A percentile compares a stretch with the other conserved stretches of the same genome.
These are phyloP conservation scores for Rallus crepitans DNA, from an alignment of 2,797 vertebrate genomes.

Conservation along the genomic window DNA sequence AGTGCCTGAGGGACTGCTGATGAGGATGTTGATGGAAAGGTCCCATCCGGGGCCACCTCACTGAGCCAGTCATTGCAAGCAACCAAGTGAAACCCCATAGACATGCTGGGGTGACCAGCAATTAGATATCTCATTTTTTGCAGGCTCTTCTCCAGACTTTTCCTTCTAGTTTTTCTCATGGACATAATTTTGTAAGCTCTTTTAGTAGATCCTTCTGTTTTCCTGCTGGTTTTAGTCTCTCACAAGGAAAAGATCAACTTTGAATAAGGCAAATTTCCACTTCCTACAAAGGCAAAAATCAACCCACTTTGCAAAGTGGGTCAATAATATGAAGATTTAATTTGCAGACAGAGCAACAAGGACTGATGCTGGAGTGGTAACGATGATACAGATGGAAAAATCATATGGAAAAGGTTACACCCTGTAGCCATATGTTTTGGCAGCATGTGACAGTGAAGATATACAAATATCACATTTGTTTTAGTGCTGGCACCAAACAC, in stretches of 20 bases:
- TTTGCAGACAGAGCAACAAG: neutral
- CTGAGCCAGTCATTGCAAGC: neutral
- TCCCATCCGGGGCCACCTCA: neutral
- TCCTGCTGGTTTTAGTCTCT: neutral
- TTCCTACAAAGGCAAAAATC: neutral
- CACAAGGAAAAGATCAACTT: neutral
- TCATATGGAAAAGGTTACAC: neutral
- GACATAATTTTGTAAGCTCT: neutral
- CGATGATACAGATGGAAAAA: neutral
- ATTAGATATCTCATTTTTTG: neutral
- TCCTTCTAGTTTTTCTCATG: neutral
- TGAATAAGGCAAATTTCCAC: neutral
- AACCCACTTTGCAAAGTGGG: neutral
- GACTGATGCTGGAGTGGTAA: neutral
- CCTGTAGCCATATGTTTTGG: neutral
- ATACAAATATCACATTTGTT: neutral
- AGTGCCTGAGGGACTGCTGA: neutral
- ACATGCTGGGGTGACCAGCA: neutral
- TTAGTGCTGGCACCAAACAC: neutral
- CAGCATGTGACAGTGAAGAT: neutral
- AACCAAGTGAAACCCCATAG: neutral
- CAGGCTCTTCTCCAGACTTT: neutral
- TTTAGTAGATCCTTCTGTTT: neutral
- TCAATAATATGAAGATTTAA: neutral
- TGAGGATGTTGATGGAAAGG: neutral